These are phyloP conservation scores for Scomber scombrus DNA, from an alignment of 2,113 vertebrate genomes.

Conservation along the genomic window DNA sequence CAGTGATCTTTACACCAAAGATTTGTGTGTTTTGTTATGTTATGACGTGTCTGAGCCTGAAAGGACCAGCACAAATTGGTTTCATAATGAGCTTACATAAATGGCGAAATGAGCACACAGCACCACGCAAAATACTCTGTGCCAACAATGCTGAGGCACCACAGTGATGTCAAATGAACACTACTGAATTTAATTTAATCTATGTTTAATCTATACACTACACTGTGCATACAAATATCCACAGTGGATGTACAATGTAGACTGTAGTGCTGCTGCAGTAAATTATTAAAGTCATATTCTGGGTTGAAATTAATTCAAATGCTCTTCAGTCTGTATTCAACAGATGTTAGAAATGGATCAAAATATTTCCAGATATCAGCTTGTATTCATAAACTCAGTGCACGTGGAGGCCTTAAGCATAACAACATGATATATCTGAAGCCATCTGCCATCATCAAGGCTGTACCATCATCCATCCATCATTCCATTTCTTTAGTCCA, in stretches of 20 bases:
- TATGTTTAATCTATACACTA: neutral
- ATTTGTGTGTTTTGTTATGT: slow-evolving; percentile 2
- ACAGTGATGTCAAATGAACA: slow-evolving; percentile 19
- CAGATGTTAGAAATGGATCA: slow-evolving; percentile 21
- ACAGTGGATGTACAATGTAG: neutral
- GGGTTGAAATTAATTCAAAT: slow-evolving; percentile 17
- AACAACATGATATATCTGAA: neutral
- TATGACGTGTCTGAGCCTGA: slow-evolving; percentile 30
- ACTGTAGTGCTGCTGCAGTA: neutral
- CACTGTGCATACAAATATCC: neutral
- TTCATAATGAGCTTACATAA: slow-evolving; percentile 63
- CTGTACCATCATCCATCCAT: slow-evolving; percentile 26
- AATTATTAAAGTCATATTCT: neutral
- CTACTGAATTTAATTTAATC: neutral
- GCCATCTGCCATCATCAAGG: neutral
- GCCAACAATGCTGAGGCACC: neutral
- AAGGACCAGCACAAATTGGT: slow-evolving; percentile 31
- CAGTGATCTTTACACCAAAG: slow-evolving; percentile 18
- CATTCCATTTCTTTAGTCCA: slow-evolving; percentile 14
- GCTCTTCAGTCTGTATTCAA: slow-evolving; percentile 21
- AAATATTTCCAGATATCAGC: slow-evolving; percentile 38
- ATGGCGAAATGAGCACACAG: slow-evolving; percentile 27
- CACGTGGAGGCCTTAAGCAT: slow-evolving; percentile 2
- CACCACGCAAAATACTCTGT: neutral
- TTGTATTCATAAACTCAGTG: neutral